Evolutionary conservation across 2,113 vertebrate species (phyloP).

Genomic region (Nyctereutes procyonoides): DNA sequence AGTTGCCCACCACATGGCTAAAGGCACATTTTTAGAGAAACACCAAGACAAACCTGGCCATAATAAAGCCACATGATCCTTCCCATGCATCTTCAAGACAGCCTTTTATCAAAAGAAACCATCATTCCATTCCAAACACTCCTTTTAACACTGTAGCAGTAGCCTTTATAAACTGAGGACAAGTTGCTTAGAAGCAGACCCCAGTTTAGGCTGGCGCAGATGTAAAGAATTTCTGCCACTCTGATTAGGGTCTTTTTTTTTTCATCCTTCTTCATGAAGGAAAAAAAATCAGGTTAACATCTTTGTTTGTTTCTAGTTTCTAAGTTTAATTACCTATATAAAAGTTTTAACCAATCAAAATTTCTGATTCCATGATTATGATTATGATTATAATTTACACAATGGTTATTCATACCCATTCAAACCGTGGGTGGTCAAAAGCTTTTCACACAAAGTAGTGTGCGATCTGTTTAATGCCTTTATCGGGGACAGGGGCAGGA

Average conservation of each 20-base stretch:
- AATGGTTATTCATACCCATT: neutral
- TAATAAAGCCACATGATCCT: neutral
- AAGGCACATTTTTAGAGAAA: constrained; percentile 18
- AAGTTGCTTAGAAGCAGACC: neutral
- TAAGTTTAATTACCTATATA: neutral
- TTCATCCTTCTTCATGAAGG: neutral
- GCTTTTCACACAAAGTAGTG: neutral
- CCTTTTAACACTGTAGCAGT: neutral
- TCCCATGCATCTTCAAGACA: neutral
- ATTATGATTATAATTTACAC: neutral
- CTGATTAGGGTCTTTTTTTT: neutral
- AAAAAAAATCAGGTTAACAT: neutral
- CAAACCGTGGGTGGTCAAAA: neutral
- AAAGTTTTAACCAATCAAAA: neutral
- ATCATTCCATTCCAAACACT: neutral
- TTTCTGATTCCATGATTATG: neutral
- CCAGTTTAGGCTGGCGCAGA: neutral
- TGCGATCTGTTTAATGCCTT: neutral
- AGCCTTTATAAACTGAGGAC: neutral
- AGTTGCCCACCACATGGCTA: neutral
- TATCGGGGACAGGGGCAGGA: neutral
- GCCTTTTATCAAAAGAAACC: neutral
- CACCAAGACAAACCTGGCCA: neutral
- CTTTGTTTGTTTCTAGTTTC: neutral
- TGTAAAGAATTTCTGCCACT: neutral